phyloP scores from a whole-genome alignment of 2,113 vertebrate species.

The Gambusia holbrooki region DNA sequence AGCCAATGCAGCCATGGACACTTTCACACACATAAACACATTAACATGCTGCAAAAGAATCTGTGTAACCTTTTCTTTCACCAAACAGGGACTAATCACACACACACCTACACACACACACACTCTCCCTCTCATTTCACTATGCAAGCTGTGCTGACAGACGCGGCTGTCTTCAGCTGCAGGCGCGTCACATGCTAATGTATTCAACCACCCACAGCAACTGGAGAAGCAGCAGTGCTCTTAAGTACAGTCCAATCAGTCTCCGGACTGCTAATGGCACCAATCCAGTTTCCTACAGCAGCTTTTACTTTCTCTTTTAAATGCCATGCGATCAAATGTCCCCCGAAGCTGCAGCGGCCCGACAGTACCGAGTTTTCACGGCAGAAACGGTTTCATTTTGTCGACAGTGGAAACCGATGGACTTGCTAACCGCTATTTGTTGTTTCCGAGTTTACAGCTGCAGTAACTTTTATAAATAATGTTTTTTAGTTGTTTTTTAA shows the following conservation, averaged over 20 bases:
- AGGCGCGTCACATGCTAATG: conserved; percentile 70
- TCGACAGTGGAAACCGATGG: conserved; percentile 29
- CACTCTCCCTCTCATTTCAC: conserved; percentile 26
- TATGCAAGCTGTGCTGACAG: conserved; percentile 52
- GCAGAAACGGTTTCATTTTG: conserved; percentile 47
- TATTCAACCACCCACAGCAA: conserved; percentile 72
- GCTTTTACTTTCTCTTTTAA: conserved; percentile 55
- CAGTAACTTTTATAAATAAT: too few species aligned
- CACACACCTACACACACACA: conserved; percentile 11
- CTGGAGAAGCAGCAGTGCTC: conserved; percentile 53
- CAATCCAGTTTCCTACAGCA: conserved; percentile 53
- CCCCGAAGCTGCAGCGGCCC: conserved; percentile 33
- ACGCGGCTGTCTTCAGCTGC: conserved; percentile 54
- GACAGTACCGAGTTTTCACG: conserved; percentile 33
- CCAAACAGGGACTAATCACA: conserved; percentile 26
- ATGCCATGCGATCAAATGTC: conserved; percentile 55
- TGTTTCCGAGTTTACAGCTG: conserved; percentile 33
- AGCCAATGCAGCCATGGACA: conserved; percentile 14
- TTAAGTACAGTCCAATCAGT: conserved; percentile 71
- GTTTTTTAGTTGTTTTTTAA: too few species aligned
- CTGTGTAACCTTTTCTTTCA: conserved; percentile 31
- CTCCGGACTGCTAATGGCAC: conserved; percentile 59
- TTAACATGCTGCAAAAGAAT: conserved; percentile 29
- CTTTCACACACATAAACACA: conserved; percentile 8
- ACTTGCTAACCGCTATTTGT: conserved; percentile 36